Base-by-base conservation (phyloP, 2,797 vertebrate species). In the Danio tinwini region DNA sequence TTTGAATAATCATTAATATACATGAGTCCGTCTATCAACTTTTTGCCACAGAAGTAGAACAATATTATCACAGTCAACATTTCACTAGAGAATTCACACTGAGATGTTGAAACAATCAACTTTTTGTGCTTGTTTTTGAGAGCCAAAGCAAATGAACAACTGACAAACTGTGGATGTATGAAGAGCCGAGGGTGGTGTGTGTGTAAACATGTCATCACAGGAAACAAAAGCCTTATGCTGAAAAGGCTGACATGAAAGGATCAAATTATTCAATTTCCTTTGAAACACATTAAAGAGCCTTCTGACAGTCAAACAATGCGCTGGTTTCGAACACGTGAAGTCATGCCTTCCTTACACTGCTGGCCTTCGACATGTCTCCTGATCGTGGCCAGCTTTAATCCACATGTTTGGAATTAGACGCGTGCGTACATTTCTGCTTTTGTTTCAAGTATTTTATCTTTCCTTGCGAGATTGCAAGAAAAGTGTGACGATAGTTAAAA, bases 211-310 rank as follows among this genome's bases (percentile, higher is more conserved):
- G 67, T 40, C 52, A 68, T 80, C 47, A 37, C 79, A 67, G 56
- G 72, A 78, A 79, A 71, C 77, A 68, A 68, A 76, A 82, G 62
- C 62, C 67, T 56, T 81, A 59, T 19, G 53, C 52, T 62, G 52
- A 81, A 85, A 82, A 73, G 73, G 50, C 21, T 29, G 69, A 80
- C 40, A 69, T 84, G 80, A 82, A 79, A 84, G 70, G 50, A 82
- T 58, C 49, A 59, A 83, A 76, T 73, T 62, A 59, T 71, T 44
- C 39, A 49, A 39, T 65, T 81, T 77, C 49, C 39, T 74, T 55
- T 75, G 55, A 83, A 69, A 72, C 44, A 50, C 74, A 61, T 76
- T 72, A 77, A 56, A 77, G 61, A 7, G 19, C 37, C 50, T 13
- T 71, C 52, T 64, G 49, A 39, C 29, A 65, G 62, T 65, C 70